phyloP scores from a whole-genome alignment of 2,888 invertebrate genomes.

The Chloroclysta siterata region DNA sequence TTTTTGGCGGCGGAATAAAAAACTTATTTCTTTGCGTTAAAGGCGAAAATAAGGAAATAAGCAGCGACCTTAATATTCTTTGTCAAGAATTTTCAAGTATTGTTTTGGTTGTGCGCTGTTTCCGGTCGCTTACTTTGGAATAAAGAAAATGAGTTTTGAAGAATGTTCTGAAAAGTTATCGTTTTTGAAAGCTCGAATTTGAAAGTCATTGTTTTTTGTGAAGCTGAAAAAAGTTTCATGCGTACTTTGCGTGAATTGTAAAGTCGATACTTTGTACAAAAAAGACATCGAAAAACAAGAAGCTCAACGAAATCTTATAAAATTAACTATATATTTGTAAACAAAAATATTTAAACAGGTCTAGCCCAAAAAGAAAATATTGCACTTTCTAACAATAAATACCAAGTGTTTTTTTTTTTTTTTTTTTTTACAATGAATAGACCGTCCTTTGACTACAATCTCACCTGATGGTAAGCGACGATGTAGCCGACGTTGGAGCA shows the following conservation, averaged over 20 bases:
- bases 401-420: too few relatives aligned
- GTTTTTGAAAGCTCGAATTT: constrained; percentile 28
- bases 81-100: constrained; percentile 43
- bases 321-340: too few relatives aligned
- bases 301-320: too few relatives aligned
- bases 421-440: too few relatives aligned
- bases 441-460: too few relatives aligned
- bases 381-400: not conserved
- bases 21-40: constrained; percentile 43
- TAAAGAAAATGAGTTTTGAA: constrained; percentile 44
- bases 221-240: constrained; percentile 10
- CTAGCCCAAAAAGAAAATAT: too few relatives aligned
- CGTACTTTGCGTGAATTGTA: not conserved
- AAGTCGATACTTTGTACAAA: constrained; percentile 2
- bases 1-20: constrained; percentile 39
- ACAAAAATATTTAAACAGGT: too few relatives aligned
- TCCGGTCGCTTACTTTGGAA: constrained; percentile 44
- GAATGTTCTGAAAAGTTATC: constrained; percentile 41
- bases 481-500: too few relatives aligned
- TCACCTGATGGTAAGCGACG: too few relatives aligned
- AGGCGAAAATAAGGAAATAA: constrained; percentile 43
- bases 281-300: not conserved
- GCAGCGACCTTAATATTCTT: constrained; percentile 37
- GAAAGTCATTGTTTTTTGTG: constrained; percentile 16
- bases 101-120: constrained; percentile 43